Evolutionary conservation across 2,113 vertebrate species (phyloP), one percentile per base, ranked within the genome.

Genomic region (Ceyx margarethae): DNA sequence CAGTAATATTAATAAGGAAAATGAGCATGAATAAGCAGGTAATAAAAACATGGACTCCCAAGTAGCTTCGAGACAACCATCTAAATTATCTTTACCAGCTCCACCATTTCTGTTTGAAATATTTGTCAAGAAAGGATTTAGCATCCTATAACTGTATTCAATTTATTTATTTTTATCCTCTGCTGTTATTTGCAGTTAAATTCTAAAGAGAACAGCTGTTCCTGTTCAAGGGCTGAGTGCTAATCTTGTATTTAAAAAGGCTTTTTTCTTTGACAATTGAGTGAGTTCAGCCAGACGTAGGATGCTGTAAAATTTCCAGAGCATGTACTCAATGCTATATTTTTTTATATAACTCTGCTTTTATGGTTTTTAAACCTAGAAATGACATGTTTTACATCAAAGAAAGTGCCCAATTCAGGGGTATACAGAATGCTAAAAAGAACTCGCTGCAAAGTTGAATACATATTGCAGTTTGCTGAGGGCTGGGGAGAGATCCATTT

Each of bases 131-230:
- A 80, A 81, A 92, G 80, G 35, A 40, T 95, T 94, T 71, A 91
- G 79, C 80, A 57, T 82, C 73, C 46, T 88, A 57, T 85, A 90
- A 82, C 57, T 85, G 81, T 82, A 37, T 77, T 95, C 56, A 93
- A 83, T 69, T 85, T 93, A 91, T 92, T 92, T 95, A 76, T 89
- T 93, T 95, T 88, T 91, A 95, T 81, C 53, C n/a, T 89, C 42
- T 90, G 58, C 71, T 92, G 56, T 84, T 88, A 89, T 79, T 80
- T 94, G 80, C 53, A 86, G 67, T 85, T 94, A 90, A 81, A 78
- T 75, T 85, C 87, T 88, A 76, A 91, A 87, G 78, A 82, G 83
- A 91, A 85, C 81, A 93, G 83, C 88, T n/a, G 0, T 90, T 87
- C 58, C 64, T 60, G 67, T 69, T 91, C 35, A 69, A 91, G 68